Conservation (phyloP, 2,888 invertebrate species). For the Rhagium mordax region DNA sequence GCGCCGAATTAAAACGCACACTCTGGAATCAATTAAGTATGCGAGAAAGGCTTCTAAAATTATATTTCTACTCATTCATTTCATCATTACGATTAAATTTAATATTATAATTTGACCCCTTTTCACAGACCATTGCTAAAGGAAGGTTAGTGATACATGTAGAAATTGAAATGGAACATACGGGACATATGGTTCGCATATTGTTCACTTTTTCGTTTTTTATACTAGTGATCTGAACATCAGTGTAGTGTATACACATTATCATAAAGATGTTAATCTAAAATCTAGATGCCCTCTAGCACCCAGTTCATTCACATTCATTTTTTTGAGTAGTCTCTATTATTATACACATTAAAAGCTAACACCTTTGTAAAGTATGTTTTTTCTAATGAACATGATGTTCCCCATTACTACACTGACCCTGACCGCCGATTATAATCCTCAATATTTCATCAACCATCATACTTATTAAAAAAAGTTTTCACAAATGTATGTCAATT, state of each 20-base stretch:
- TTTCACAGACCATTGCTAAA: neutral
- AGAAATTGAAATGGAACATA: conserved; percentile 2
- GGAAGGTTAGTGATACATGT: neutral
- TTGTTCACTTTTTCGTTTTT: conserved; percentile 9
- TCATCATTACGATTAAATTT: too few species aligned
- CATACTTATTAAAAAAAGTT: too few species aligned
- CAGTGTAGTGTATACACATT: neutral
- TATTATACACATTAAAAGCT: neutral
- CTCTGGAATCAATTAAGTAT: too few species aligned
- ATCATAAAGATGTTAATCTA: conserved; percentile 19
- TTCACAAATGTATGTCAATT: too few species aligned
- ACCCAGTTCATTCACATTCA: neutral
- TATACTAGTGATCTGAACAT: neutral
- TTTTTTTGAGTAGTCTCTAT: neutral
- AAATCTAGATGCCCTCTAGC: neutral
- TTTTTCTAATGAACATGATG: neutral
- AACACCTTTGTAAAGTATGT: neutral
- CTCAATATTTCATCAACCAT: too few species aligned
- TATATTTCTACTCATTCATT: too few species aligned
- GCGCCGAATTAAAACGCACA: too few species aligned
- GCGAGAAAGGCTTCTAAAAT: too few species aligned
- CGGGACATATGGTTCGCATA: conserved; percentile 13
- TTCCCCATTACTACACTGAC: neutral
- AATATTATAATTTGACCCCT: neutral
- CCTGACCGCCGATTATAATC: neutral